A percentile compares a stretch with the other conserved stretches of the same genome.
phyloP scores from a whole-genome alignment of 2,888 invertebrate species.

The Drosophila multiciliata region DNA sequence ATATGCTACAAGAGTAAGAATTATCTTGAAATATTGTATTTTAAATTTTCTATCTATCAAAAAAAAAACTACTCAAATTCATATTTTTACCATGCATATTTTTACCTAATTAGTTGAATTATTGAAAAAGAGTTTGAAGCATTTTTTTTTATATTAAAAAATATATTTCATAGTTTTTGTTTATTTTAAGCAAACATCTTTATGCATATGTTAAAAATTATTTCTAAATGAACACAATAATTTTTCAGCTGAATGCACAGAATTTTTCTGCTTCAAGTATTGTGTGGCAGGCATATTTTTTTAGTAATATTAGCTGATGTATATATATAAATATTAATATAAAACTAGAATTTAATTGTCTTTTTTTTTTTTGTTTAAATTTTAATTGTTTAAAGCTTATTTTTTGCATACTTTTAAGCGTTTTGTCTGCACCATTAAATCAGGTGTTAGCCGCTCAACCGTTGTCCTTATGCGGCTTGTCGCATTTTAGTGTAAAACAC shows the following conservation, averaged over 20 bases:
- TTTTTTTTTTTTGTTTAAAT: background rate
- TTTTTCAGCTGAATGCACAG: background rate
- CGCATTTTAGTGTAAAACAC: constrained; percentile 48
- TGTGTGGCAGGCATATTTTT: background rate
- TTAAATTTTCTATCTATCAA: background rate
- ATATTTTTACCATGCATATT: too few species aligned
- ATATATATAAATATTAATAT: background rate
- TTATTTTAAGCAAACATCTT: background rate
- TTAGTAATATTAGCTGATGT: background rate
- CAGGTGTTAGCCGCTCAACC: constrained; percentile 39
- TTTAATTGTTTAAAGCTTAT: constrained; percentile 13
- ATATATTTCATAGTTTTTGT: background rate
- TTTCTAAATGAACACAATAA: background rate
- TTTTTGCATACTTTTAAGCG: constrained; percentile 34
- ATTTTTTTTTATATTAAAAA: too few species aligned
- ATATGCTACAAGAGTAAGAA: background rate
- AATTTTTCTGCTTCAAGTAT: background rate
- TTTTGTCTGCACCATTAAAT: constrained; percentile 54
- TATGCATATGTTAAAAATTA: too few species aligned
- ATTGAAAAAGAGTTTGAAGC: too few species aligned
- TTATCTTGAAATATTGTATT: background rate
- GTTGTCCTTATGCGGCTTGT: constrained; percentile 52
- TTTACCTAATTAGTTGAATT: too few species aligned
- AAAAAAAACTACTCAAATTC: background rate
- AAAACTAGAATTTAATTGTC: background rate